phyloP scores from a whole-genome alignment of 1,140 invertebrate species.

The Brachionus paranguensis region DNA sequence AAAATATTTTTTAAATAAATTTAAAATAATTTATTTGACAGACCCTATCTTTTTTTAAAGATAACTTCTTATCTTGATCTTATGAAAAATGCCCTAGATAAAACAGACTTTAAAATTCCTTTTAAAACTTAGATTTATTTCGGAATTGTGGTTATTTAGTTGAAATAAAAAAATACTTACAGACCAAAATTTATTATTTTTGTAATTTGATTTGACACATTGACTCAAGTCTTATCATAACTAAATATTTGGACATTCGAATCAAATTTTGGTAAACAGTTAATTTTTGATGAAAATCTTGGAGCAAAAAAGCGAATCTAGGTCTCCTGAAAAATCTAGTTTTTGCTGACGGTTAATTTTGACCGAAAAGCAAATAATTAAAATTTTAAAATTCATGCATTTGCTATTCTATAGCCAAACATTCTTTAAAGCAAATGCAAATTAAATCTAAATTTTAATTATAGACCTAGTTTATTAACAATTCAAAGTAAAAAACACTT shows the following conservation, averaged over 20 bases:
- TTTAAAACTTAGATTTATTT: neutral
- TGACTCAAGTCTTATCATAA: neutral
- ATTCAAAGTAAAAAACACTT: neutral
- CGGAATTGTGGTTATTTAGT: neutral
- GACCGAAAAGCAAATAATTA: neutral
- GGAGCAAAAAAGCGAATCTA: neutral
- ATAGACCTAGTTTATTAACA: neutral
- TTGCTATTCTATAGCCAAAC: neutral
- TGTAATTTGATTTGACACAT: neutral
- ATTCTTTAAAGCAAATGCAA: neutral
- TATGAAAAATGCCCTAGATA: too few species aligned
- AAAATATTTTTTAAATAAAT: too few species aligned
- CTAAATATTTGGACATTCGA: neutral
- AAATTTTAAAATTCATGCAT: neutral
- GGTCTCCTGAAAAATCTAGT: neutral
- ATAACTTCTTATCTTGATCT: too few species aligned
- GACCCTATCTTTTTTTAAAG: too few species aligned
- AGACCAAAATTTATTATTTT: neutral
- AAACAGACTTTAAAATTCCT: too few species aligned
- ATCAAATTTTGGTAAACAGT: neutral
- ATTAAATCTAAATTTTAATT: neutral
- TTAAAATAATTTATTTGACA: too few species aligned
- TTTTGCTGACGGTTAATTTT: neutral
- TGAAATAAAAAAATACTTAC: neutral
- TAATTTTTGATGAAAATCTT: neutral